Evolutionary conservation across 2,888 invertebrate species (phyloP), one percentile per base, ranked within the genome.

Genomic region (Chloromyia formosa): DNA sequence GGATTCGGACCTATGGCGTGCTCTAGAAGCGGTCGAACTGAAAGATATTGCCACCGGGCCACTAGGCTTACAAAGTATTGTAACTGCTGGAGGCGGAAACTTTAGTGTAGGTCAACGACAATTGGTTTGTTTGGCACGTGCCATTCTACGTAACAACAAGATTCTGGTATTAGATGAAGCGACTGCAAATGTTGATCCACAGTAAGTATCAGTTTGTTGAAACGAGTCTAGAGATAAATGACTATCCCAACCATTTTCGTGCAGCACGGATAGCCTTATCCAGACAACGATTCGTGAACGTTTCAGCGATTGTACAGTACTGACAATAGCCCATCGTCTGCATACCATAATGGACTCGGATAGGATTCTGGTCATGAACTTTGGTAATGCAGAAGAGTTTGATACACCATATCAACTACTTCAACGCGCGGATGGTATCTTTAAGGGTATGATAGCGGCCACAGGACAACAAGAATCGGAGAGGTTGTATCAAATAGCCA

Each of bases 331-430:
- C 12, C 95, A 95, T 85, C 88, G 95, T 58, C 87, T 96, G n/a
- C 91, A 95, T 83, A 95, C 95, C 9, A 92, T 95, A 79, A 95
- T 95, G 91, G 95, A 95, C 85, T 93, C 93, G 0, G 93, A 94
- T 84, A 88, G 91, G 77, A 91, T 94, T 35, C 86, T 95, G 82
- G 94, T 94, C 1, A 91, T 95, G 89, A 92, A 93, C 81, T 87
- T 89, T 14, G 95, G 95, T 0, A 84, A 86, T 16, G 87, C 93
- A 77, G 89, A 89, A 69, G 91, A 92, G 84, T 91, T 89, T 80
- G 90, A 89, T 80, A 87, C 88, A 78, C 91, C 92, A 0, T 86
- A 90, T 81, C 84, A 87, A 73, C 84, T 92, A 62, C 86, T 92
- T 72, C 85, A 83, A 78, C 87, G 88, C 78, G 85, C 87, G 5